phyloP scores from a whole-genome alignment of 2,797 vertebrate genomes.

The Sebastes nivosus region DNA sequence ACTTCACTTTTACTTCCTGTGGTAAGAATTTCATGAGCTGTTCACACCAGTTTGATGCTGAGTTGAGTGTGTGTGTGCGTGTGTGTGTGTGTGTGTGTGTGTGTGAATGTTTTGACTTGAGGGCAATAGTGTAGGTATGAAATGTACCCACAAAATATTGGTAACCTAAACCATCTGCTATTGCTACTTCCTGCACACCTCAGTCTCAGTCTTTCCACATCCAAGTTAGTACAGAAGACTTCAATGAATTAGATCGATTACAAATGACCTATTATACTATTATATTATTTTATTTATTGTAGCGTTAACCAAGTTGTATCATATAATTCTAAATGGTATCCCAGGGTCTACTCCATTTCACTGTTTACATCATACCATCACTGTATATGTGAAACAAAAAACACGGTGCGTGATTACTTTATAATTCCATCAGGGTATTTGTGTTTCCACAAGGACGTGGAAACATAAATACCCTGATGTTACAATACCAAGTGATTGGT shows the following conservation, averaged over 20 bases:
- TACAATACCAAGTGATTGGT: no score
- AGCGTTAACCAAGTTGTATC: background rate
- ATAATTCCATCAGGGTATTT: background rate
- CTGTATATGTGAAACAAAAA: background rate
- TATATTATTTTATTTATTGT: background rate
- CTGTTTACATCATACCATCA: background rate
- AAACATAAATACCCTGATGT: no score
- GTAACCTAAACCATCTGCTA: background rate
- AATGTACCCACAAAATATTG: background rate
- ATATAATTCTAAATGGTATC: background rate
- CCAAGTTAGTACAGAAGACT: background rate
- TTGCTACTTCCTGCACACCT: background rate
- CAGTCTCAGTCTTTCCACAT: background rate
- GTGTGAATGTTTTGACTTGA: background rate
- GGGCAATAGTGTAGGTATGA: background rate
- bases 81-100: background rate
- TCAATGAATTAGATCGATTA: background rate
- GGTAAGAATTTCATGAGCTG: background rate
- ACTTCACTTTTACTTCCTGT: conserved; percentile 56
- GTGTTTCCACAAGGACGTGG: background rate
- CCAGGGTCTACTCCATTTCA: background rate
- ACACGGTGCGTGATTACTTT: background rate
- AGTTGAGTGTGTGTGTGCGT: background rate
- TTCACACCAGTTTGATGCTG: background rate
- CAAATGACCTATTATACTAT: background rate